Conservation (phyloP, 1,140 invertebrate genomes). For the Cephus cinctus region DNA sequence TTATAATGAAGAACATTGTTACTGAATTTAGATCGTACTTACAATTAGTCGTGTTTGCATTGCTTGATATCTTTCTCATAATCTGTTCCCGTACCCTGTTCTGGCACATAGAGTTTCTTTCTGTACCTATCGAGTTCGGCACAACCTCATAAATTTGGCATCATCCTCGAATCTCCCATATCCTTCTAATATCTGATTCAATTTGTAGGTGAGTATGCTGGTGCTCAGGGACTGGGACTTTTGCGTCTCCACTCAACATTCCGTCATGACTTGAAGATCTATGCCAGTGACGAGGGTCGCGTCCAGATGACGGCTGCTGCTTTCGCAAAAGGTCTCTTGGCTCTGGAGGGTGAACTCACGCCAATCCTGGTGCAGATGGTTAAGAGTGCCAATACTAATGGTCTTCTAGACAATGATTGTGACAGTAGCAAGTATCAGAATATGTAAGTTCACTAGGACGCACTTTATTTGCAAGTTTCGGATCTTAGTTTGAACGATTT, state of each 20-base stretch:
- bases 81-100: too few species aligned
- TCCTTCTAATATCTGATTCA: too few species aligned
- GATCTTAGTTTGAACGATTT: too few species aligned
- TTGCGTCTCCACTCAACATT: slow-evolving; percentile 96
- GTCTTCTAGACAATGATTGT: slow-evolving; percentile 95
- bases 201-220: slow-evolving; percentile 77
- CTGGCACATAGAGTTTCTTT: too few species aligned
- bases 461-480: background rate
- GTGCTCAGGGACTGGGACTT: slow-evolving; percentile 89
- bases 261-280: slow-evolving; percentile 98
- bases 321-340: slow-evolving; percentile 96
- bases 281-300: slow-evolving; percentile 97
- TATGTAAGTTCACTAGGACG: slow-evolving; percentile 69
- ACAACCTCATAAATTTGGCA: too few species aligned
- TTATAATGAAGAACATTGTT: too few species aligned
- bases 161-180: too few species aligned
- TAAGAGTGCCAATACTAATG: slow-evolving; percentile 98
- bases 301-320: slow-evolving; percentile 99
- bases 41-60: too few species aligned
- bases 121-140: slow-evolving; percentile 14
- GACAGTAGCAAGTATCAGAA: slow-evolving; percentile 95
- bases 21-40: too few species aligned
- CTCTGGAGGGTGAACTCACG: slow-evolving; percentile 96
- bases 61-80: too few species aligned
- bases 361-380: slow-evolving; percentile 99